Evolutionary conservation across 2,797 vertebrate genomes (phyloP).

Genomic region (Mus caroli): DNA sequence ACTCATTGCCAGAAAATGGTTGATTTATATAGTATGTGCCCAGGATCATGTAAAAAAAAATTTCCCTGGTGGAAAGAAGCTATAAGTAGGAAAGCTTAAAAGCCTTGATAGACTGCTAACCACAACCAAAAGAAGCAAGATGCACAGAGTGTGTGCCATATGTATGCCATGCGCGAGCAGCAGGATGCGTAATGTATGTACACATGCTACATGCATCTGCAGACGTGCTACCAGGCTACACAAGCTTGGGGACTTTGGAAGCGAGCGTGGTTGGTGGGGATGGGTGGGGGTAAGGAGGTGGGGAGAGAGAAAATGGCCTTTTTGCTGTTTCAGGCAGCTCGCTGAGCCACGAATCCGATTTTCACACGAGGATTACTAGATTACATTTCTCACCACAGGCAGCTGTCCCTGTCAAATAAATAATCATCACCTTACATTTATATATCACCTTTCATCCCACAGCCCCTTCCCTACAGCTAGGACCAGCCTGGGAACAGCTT

Average conservation of each 20-base stretch:
- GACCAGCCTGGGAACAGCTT: constrained; percentile 62
- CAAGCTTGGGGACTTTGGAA: background rate
- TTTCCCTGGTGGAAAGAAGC: background rate
- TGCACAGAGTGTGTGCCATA: background rate
- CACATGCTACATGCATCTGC: background rate
- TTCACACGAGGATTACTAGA: constrained; percentile 84
- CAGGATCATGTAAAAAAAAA: background rate
- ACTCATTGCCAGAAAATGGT: background rate
- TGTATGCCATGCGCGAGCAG: background rate
- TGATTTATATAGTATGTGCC: background rate
- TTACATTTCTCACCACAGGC: constrained; percentile 80
- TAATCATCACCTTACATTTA: constrained; percentile 78
- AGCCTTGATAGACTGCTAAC: background rate
- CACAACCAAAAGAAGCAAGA: background rate
- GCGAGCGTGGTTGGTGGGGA: background rate
- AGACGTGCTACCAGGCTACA: background rate
- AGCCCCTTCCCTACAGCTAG: constrained; percentile 35
- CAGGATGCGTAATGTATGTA: background rate
- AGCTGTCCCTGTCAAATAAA: constrained; percentile 85
- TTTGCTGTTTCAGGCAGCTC: constrained; percentile 45
- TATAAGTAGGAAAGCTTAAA: background rate
- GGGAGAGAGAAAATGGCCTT: background rate
- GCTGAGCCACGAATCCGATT: constrained; percentile 69
- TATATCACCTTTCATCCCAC: constrained; percentile 78
- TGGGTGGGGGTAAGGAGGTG: fast-evolving